Conservation (phyloP, 2,888 invertebrate species). For the Spodoptera picta region DNA sequence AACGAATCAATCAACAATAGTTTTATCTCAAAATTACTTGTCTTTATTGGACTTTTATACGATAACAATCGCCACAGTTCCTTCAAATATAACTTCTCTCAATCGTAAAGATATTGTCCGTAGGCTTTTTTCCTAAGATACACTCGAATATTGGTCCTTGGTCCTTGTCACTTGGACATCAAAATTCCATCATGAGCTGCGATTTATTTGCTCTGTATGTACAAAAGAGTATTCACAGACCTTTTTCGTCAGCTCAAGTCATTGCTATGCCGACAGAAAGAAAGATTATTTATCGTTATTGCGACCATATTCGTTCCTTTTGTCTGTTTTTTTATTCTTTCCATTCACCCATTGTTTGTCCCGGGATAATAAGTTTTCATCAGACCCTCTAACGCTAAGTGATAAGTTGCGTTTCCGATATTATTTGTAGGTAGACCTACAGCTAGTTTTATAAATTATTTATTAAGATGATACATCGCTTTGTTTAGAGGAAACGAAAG, state of each 20-base stretch:
- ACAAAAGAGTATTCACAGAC: slow-evolving; percentile 38
- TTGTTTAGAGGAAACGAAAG: slow-evolving; percentile 16
- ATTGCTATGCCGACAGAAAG: slow-evolving; percentile 45
- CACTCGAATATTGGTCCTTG: slow-evolving; percentile 33
- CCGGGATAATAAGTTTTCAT: slow-evolving; percentile 54
- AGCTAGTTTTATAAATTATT: slow-evolving; percentile 44
- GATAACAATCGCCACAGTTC: slow-evolving; percentile 10
- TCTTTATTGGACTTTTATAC: too few species aligned
- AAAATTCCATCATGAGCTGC: slow-evolving; percentile 46
- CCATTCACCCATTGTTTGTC: slow-evolving; percentile 51
- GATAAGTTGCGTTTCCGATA: slow-evolving; percentile 52
- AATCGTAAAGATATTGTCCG: slow-evolving; percentile 25
- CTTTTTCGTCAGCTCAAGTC: slow-evolving; percentile 44
- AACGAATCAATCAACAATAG: too few species aligned
- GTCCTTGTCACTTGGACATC: slow-evolving; percentile 38
- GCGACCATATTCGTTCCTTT: slow-evolving; percentile 35
- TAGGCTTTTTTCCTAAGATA: slow-evolving; percentile 26
- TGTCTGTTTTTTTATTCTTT: slow-evolving; percentile 45
- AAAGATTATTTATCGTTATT: slow-evolving; percentile 56
- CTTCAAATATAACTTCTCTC: slow-evolving; percentile 32
- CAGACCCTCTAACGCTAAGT: slow-evolving; percentile 50
- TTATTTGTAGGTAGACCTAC: slow-evolving; percentile 15
- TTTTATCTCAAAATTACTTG: too few species aligned
- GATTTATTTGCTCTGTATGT: slow-evolving; percentile 36
- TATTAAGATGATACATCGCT: slow-evolving; percentile 38